These are phyloP conservation scores for Drosophila lini DNA, from an alignment of 1,140 invertebrate genomes.

Conservation along the genomic window DNA sequence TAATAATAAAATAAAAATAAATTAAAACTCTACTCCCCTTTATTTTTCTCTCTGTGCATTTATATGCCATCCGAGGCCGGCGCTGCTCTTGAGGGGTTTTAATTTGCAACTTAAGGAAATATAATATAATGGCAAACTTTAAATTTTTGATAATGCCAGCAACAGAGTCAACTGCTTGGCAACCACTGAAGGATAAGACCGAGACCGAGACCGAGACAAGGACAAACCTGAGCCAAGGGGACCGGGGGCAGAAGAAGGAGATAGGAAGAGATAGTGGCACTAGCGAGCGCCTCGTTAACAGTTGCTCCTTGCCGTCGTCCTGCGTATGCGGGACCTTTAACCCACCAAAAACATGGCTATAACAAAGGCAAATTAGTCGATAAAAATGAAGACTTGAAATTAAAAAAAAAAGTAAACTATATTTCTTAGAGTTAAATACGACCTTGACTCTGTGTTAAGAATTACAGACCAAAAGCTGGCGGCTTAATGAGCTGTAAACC, in stretches of 20 bases:
- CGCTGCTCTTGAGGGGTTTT: slow-evolving; percentile 62
- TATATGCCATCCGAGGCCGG: slow-evolving; percentile 20
- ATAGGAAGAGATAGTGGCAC: background rate
- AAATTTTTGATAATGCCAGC: slow-evolving; percentile 77
- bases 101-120: slow-evolving; percentile 76
- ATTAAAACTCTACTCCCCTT: background rate
- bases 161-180: slow-evolving; percentile 49
- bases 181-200: slow-evolving; percentile 21
- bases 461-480: background rate
- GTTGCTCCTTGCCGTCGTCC: slow-evolving; percentile 8
- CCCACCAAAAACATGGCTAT: background rate
- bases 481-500: slow-evolving; percentile 12
- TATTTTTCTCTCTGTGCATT: slow-evolving; percentile 6
- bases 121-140: slow-evolving; percentile 72
- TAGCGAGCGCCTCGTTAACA: slow-evolving; percentile 3
- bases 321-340: slow-evolving; percentile 5
- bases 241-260: no score
- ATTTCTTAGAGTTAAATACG: no score
- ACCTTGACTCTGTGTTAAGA: background rate
- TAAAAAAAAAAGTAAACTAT: no score
- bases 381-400: no score
- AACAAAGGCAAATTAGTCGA: background rate
- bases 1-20: no score
- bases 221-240: background rate
- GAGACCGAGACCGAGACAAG: background rate